A percentile compares a stretch with the other conserved stretches of the same genome.
Conservation (phyloP, 2,797 vertebrate genomes). For the Paratrypauchen microcephalus region DNA sequence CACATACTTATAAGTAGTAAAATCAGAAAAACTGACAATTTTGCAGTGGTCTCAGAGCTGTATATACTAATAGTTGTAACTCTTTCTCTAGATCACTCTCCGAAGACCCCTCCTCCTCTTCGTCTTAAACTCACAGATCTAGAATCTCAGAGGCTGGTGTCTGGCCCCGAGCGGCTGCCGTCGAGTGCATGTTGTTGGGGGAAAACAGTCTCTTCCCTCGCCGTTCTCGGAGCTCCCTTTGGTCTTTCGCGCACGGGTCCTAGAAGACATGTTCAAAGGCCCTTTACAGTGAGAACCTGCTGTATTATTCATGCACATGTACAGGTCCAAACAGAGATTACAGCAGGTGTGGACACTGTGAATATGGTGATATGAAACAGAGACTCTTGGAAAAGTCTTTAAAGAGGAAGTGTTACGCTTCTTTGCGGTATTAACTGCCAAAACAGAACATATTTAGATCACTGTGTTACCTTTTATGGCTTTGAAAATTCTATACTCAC, state of each 20-base stretch:
- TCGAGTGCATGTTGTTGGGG: constrained; percentile 22
- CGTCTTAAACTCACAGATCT: not conserved
- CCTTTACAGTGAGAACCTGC: constrained; percentile 13
- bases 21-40: too few relatives aligned
- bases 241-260: constrained; percentile 12
- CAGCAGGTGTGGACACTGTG: not conserved
- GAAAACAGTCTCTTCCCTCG: constrained; percentile 25
- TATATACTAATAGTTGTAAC: too few relatives aligned
- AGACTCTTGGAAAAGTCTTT: not conserved
- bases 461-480: too few relatives aligned
- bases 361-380: not conserved
- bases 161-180: constrained; percentile 18
- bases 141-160: not conserved
- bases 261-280: constrained; percentile 21
- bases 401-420: not conserved
- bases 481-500: too few relatives aligned
- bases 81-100: not conserved
- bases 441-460: too few relatives aligned
- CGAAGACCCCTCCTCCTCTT: not conserved
- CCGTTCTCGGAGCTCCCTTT: constrained; percentile 26
- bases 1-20: too few relatives aligned
- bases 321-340: not conserved
- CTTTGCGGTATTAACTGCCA: too few relatives aligned
- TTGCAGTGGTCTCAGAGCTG: too few relatives aligned
- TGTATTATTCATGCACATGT: constrained; percentile 11